These are phyloP conservation scores for Meriones unguiculatus DNA, from an alignment of 2,113 vertebrate genomes.

Conservation along the genomic window DNA sequence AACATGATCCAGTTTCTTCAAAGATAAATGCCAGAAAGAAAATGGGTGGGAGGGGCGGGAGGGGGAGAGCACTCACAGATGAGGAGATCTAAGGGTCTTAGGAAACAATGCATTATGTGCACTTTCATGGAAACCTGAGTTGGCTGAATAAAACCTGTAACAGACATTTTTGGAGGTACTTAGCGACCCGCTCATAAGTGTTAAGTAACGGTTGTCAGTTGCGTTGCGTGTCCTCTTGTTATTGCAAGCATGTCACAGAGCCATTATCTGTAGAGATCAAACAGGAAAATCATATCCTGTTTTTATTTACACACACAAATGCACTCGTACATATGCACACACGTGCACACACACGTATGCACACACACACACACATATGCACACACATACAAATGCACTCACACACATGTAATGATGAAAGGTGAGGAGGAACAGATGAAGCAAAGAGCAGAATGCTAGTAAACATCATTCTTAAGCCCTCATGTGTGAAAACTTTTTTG, in stretches of 20 bases:
- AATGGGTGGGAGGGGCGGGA: background rate
- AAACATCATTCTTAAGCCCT: background rate
- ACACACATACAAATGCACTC: background rate
- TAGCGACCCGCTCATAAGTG: background rate
- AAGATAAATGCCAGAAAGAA: slow-evolving; percentile 38
- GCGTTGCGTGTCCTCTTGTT: background rate
- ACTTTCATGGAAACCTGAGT: background rate
- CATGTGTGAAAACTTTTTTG: slow-evolving; percentile 3
- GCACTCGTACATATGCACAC: background rate
- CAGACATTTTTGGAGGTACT: background rate
- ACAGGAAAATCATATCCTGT: slow-evolving; percentile 38
- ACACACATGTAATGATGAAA: background rate
- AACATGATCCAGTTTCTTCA: slow-evolving; percentile 64
- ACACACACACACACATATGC: background rate
- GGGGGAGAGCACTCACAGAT: background rate
- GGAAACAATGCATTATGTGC: background rate
- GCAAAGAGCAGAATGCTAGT: background rate
- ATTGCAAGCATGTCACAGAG: background rate
- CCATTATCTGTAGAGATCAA: slow-evolving; percentile 18
- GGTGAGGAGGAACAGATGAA: background rate
- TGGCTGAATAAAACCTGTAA: background rate
- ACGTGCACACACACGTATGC: background rate
- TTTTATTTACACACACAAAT: background rate
- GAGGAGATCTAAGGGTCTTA: background rate
- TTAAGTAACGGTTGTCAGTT: background rate